A percentile compares a stretch with the other conserved stretches of the same genome.
Evolutionary conservation across 2,888 invertebrate species (phyloP).

Genomic region (Coleophora deauratella): DNA sequence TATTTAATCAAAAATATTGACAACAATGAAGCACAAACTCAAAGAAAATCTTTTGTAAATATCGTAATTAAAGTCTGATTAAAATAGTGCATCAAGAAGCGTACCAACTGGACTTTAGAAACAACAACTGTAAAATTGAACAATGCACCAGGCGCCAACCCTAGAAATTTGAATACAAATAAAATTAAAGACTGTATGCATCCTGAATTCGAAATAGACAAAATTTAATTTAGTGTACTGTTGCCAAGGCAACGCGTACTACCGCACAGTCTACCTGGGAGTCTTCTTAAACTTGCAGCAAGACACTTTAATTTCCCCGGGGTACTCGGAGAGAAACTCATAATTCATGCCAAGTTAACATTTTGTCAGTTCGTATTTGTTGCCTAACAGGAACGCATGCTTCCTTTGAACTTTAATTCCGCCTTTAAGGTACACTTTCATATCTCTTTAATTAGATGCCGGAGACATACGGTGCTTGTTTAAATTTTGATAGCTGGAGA

Average conservation of each 20-base stretch:
- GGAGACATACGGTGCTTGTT: slow-evolving; percentile 23
- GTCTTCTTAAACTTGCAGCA: slow-evolving; percentile 63
- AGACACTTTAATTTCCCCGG: slow-evolving; percentile 71
- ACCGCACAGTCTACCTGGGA: slow-evolving; percentile 63
- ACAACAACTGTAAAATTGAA: too few species aligned
- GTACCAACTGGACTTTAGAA: too few species aligned
- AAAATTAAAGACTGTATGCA: background rate
- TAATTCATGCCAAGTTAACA: slow-evolving; percentile 70
- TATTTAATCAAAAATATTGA: too few species aligned
- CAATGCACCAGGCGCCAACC: too few species aligned
- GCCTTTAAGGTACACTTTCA: slow-evolving; percentile 27
- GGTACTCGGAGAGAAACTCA: slow-evolving; percentile 49
- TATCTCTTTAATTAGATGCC: slow-evolving; percentile 39
- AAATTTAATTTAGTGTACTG: slow-evolving; percentile 52
- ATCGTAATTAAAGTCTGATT: too few species aligned
- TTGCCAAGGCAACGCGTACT: slow-evolving; percentile 37
- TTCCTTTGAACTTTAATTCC: slow-evolving; percentile 49
- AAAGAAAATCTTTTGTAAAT: too few species aligned
- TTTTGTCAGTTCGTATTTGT: slow-evolving; percentile 70
- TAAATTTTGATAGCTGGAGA: slow-evolving; percentile 31
- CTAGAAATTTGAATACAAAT: too few species aligned
- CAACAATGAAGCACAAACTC: too few species aligned
- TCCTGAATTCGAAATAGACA: slow-evolving; percentile 25
- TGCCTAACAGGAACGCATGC: slow-evolving; percentile 44
- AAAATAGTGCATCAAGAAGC: too few species aligned